Base-by-base conservation (phyloP, 2,888 invertebrate species). In the Oligia strigilis region DNA sequence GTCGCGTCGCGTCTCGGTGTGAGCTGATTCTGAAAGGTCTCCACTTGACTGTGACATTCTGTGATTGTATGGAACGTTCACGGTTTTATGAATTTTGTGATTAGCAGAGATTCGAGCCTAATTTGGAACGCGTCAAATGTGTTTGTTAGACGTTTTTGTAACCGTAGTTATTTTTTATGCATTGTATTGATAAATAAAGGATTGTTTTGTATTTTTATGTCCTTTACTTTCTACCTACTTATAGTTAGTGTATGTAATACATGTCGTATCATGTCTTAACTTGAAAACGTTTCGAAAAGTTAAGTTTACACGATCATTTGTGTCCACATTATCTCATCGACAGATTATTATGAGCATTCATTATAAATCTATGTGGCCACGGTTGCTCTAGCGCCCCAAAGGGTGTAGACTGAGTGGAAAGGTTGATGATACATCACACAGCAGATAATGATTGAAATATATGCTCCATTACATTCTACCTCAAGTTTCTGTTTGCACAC, bases 1-100 rank as follows among this genome's bases (percentile, higher is more conserved):
- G 29, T 29, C 76, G 71, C 43, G 49, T 64, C 70, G 55, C 77
- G 66, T 72, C 72, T 72, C 69, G 65, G 72, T 80, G 81, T 83
- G 79, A 75, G 65, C 77, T 70, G 67, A 75, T 1, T 29, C 29
- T n/a, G 19, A 62, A 46, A 71, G 52, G 36, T 62, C 17, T 60
- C 36, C 6, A 29, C 29, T 62, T 64, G n/a, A 1, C 11, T 60
- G 36, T 64, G 64, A 17, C 62, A 62, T 17, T 55, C 6, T 36
- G 17, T 9, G 9, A 36, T 64, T 60, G n/a, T 2, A 29, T 5
- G 29, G 11, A 70, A 70, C 60, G 17, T n/a, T 58, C 23, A 23
- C 23, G 23, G 58, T 58, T 58, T 13, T 43, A 43, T 65, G 71
- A 49, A 9, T 52, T 73, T 78, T 55, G 8, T 58, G 9, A 60